These are phyloP conservation scores for Bombus consobrinus DNA, from an alignment of 1,140 invertebrate species.

Conservation along the genomic window DNA sequence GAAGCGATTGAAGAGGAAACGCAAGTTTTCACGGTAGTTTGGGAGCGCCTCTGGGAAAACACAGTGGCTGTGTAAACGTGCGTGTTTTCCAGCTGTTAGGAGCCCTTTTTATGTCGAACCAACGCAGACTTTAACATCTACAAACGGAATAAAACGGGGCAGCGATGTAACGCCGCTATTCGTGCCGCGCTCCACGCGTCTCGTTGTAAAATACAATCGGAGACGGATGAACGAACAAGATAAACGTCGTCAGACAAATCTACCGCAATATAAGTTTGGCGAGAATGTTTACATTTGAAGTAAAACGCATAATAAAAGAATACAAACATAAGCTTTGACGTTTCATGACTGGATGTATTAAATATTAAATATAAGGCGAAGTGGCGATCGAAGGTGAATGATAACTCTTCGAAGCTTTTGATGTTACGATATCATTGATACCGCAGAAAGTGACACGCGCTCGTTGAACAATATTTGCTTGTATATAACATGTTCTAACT, in stretches of 20 bases:
- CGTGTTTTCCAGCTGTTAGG: constrained; percentile 46
- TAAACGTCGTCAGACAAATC: constrained; percentile 33
- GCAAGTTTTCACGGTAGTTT: constrained; percentile 9
- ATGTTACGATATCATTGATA: no score
- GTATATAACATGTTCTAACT: no score
- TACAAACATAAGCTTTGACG: background rate
- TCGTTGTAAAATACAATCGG: constrained; percentile 8
- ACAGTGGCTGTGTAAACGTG: constrained; percentile 16
- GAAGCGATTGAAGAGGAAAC: constrained; percentile 7
- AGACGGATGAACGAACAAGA: background rate
- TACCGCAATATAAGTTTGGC: background rate
- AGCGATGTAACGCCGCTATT: constrained; percentile 5
- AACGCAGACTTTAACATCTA: constrained; percentile 15
- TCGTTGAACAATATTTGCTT: no score
- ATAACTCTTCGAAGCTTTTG: no score
- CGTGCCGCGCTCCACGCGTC: constrained; percentile 10
- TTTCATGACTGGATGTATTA: background rate
- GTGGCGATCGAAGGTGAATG: no score
- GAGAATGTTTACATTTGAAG: background rate
- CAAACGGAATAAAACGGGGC: background rate
- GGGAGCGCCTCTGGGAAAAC: constrained; percentile 24
- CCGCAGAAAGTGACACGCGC: no score
- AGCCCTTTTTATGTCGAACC: constrained; percentile 33
- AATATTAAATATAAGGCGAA: no score
- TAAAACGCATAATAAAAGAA: background rate